These are phyloP conservation scores for Motacilla tschutschensis DNA, from an alignment of 2,113 vertebrate genomes.

Conservation along the genomic window DNA sequence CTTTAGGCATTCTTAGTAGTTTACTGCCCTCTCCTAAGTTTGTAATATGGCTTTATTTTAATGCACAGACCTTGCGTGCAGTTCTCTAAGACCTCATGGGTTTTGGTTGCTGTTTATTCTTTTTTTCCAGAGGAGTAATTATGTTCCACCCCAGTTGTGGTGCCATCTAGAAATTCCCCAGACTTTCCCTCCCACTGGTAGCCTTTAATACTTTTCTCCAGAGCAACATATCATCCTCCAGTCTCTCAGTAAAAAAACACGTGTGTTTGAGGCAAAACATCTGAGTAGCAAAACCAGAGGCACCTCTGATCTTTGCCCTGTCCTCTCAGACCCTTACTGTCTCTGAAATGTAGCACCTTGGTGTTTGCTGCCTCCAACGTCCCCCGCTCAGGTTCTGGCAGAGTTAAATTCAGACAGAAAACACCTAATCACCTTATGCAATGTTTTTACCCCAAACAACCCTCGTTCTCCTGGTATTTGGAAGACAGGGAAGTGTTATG, in stretches of 20 bases:
- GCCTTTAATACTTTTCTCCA: not conserved
- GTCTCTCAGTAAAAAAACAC: not conserved
- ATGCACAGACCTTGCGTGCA: not conserved
- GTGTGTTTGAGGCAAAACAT: not conserved
- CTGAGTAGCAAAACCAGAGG: not conserved
- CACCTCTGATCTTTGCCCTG: not conserved
- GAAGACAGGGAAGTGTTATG: not conserved
- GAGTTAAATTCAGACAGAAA: not conserved
- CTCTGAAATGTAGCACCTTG: not conserved
- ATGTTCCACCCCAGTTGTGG: not conserved
- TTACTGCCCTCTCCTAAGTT: not conserved
- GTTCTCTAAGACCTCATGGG: not conserved
- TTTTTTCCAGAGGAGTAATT: not conserved
- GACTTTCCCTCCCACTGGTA: not conserved
- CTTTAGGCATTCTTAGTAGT: not conserved
- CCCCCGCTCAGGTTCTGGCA: not conserved
- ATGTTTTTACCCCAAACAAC: constrained; percentile 4
- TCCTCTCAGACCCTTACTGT: not conserved
- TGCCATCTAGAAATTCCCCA: not conserved
- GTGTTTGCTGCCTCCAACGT: not conserved
- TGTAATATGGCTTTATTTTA: not conserved
- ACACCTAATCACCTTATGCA: not conserved
- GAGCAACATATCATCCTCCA: not conserved
- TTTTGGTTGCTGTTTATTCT: not conserved
- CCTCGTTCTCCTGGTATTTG: not conserved